Evolutionary conservation across 2,888 invertebrate species (phyloP).

Genomic region (Leptogaster cylindrica): DNA sequence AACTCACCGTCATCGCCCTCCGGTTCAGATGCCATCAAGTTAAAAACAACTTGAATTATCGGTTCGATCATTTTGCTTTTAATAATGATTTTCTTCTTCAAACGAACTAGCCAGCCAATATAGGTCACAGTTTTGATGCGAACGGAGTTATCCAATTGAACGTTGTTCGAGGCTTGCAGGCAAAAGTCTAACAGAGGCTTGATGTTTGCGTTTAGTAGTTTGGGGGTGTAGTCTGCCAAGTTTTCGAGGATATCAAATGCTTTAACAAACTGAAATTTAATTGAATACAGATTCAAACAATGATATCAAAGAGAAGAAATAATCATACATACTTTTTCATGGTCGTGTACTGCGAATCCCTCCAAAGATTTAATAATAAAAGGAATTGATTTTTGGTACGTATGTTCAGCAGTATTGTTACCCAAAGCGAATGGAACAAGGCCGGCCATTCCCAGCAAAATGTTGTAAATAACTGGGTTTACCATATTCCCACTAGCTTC

Average conservation of each 20-base stretch:
- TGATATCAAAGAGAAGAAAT: too few species aligned
- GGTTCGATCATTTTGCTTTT: slow-evolving; percentile 76
- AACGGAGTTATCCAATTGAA: slow-evolving; percentile 66
- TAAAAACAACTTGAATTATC: slow-evolving; percentile 71
- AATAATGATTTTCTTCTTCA: slow-evolving; percentile 73
- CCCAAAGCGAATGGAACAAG: slow-evolving; percentile 70
- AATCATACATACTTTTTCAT: slow-evolving; percentile 63
- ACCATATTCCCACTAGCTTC: slow-evolving; percentile 58
- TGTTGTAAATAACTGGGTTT: slow-evolving; percentile 59
- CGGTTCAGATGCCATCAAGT: slow-evolving; percentile 70
- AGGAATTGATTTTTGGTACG: slow-evolving; percentile 69
- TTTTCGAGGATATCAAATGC: slow-evolving; percentile 60
- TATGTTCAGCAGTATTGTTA: slow-evolving; percentile 64
- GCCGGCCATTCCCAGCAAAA: slow-evolving; percentile 68
- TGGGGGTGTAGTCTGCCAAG: slow-evolving; percentile 58
- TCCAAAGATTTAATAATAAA: slow-evolving; percentile 69
- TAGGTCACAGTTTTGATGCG: slow-evolving; percentile 73
- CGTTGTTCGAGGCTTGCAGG: slow-evolving; percentile 68
- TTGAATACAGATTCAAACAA: too few species aligned
- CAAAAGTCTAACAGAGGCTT: slow-evolving; percentile 71
- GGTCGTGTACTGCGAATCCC: slow-evolving; percentile 64
- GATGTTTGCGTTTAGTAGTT: slow-evolving; percentile 65
- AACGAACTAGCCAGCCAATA: slow-evolving; percentile 69
- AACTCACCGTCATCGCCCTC: slow-evolving; percentile 68
- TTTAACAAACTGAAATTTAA: slow-evolving; percentile 52